phyloP scores from a whole-genome alignment of 2,888 invertebrate species.

The Beris morrisii region DNA sequence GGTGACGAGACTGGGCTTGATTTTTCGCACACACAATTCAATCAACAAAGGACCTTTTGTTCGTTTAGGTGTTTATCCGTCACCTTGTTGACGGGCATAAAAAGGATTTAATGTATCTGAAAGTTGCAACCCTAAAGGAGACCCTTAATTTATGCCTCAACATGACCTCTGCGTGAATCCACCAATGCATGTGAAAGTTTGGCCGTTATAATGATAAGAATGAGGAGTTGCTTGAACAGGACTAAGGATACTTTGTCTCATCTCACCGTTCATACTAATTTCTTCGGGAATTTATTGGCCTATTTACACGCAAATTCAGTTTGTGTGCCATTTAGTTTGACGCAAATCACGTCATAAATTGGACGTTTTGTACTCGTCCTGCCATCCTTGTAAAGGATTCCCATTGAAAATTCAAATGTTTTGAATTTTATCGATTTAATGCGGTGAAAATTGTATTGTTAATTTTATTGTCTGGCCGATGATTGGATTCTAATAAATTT shows the following conservation, averaged over 20 bases:
- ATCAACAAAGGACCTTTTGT: conserved; percentile 24
- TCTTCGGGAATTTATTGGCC: conserved; percentile 16
- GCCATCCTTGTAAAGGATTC: neutral
- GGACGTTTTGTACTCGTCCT: conserved; percentile 1
- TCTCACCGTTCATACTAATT: conserved; percentile 8
- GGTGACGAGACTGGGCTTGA: conserved; percentile 28
- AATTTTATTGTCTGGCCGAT: too few relatives aligned
- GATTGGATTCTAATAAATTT: too few relatives aligned
- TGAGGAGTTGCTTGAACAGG: too few relatives aligned
- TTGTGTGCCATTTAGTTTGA: conserved; percentile 12
- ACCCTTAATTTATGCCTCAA: conserved; percentile 21
- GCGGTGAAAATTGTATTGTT: neutral
- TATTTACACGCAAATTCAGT: conserved; percentile 21
- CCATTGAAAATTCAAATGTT: neutral
- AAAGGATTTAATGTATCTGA: conserved; percentile 24
- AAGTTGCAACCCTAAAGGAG: conserved; percentile 5
- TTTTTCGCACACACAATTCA: conserved; percentile 28
- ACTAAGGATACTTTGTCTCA: too few relatives aligned
- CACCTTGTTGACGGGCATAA: conserved; percentile 13
- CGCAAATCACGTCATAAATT: conserved; percentile 29
- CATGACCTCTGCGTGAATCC: conserved; percentile 10
- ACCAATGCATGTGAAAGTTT: conserved; percentile 19
- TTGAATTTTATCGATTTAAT: neutral
- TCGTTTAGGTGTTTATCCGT: conserved; percentile 15
- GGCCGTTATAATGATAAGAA: neutral